phyloP scores from a whole-genome alignment of 64 coral and sea anemone genomes.

The Stichodactyla mertensii region DNA sequence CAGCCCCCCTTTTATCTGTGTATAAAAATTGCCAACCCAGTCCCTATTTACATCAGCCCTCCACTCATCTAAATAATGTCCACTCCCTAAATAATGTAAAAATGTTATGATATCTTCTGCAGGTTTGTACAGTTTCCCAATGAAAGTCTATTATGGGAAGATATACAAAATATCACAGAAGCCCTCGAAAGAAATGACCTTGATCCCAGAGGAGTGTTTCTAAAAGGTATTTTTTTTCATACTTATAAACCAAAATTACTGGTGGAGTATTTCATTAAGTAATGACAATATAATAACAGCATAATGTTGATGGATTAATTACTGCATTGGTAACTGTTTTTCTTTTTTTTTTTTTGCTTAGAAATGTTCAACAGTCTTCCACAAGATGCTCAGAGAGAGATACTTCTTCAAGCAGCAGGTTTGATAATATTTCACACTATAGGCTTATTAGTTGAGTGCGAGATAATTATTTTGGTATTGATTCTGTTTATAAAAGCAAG shows the following conservation, averaged over 20 bases:
- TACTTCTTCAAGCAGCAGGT: constrained; percentile 90
- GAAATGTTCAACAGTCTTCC: constrained; percentile 97
- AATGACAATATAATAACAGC: not conserved
- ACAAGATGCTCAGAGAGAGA: constrained; percentile 78
- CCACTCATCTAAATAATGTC: no score
- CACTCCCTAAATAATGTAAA: no score
- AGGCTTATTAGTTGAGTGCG: not conserved
- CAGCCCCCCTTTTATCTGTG: no score
- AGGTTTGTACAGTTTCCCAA: constrained; percentile 82
- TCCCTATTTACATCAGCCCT: no score
- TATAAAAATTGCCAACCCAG: no score
- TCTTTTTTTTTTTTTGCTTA: constrained; percentile 28
- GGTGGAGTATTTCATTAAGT: no score
- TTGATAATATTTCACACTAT: not conserved
- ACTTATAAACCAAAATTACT: no score
- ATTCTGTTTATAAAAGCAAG: not conserved
- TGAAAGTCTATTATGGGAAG: constrained; percentile 75
- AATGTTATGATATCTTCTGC: not conserved
- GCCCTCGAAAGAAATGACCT: constrained; percentile 74
- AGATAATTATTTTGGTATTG: not conserved
- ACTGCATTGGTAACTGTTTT: not conserved
- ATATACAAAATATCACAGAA: constrained; percentile 75
- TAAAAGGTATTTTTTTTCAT: constrained; percentile 92
- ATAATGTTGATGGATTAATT: not conserved
- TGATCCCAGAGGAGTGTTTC: constrained; percentile 60